Evolutionary conservation across 2,113 vertebrate genomes (phyloP).

Genomic region (Alaudala cheleensis): DNA sequence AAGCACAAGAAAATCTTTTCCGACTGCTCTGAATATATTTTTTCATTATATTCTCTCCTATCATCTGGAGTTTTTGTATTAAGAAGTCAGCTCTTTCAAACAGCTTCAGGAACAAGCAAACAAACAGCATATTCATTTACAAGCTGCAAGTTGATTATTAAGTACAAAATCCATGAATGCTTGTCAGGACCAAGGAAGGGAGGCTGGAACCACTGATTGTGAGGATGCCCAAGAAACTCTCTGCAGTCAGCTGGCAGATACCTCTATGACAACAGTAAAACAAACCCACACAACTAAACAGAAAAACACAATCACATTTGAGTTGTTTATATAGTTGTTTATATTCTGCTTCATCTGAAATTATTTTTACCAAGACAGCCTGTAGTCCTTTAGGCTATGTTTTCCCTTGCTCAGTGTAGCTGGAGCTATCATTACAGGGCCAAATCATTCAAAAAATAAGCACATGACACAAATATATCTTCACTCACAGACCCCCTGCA

Average conservation of each 20-base stretch:
- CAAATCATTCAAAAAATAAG: background rate
- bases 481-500: background rate
- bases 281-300: background rate
- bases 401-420: background rate
- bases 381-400: background rate
- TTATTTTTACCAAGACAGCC: slow-evolving; percentile 26
- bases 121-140: slow-evolving; percentile 24
- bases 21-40: background rate
- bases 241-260: slow-evolving; percentile 30
- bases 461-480: background rate
- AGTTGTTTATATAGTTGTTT: slow-evolving; percentile 28
- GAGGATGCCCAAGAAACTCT: background rate
- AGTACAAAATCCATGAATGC: background rate
- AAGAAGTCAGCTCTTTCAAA: background rate
- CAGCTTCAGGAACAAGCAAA: background rate
- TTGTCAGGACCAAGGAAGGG: background rate
- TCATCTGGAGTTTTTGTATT: background rate
- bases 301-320: background rate
- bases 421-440: background rate
- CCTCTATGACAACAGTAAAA: slow-evolving; percentile 22
- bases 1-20: slow-evolving; percentile 19
- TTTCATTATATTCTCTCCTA: background rate
- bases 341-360: slow-evolving; percentile 15
- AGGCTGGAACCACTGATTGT: background rate
- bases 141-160: slow-evolving; percentile 12